These are phyloP conservation scores for Drosophila peninsularis DNA, from an alignment of 2,888 invertebrate species.

Conservation along the genomic window DNA sequence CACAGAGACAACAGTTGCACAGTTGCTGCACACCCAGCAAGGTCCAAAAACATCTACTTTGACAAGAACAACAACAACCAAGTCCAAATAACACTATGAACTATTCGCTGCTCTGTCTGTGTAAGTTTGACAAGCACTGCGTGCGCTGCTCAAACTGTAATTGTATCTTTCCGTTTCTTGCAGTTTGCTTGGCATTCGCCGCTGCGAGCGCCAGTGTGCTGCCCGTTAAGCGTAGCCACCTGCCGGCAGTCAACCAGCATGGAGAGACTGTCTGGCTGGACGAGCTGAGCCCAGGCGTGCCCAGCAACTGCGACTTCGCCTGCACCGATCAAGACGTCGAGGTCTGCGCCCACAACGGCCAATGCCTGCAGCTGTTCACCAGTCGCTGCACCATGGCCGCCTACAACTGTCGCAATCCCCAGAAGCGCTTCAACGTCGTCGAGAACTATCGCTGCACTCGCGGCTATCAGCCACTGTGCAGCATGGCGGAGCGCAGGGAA, in stretches of 20 bases:
- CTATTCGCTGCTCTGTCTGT: slow-evolving; percentile 33
- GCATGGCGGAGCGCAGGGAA: slow-evolving; percentile 48
- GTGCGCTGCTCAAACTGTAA: background rate
- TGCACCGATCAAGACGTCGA: slow-evolving; percentile 60
- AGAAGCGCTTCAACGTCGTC: slow-evolving; percentile 64
- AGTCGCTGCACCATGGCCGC: slow-evolving; percentile 69
- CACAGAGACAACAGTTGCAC: slow-evolving; percentile 53
- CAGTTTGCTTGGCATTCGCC: slow-evolving; percentile 31
- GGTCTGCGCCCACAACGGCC: slow-evolving; percentile 75
- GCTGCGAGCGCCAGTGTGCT: slow-evolving; percentile 47
- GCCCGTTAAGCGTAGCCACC: slow-evolving; percentile 28
- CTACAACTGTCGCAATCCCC: slow-evolving; percentile 77
- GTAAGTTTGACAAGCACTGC: slow-evolving; percentile 40
- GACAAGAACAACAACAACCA: slow-evolving; percentile 17
- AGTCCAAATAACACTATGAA: slow-evolving; percentile 47
- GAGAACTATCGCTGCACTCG: slow-evolving; percentile 67
- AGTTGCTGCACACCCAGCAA: slow-evolving; percentile 60
- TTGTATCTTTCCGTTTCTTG: background rate
- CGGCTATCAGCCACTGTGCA: slow-evolving; percentile 55
- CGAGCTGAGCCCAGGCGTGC: slow-evolving; percentile 35
- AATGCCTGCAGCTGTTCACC: slow-evolving; percentile 70
- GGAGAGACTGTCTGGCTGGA: slow-evolving; percentile 46
- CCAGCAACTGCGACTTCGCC: slow-evolving; percentile 65
- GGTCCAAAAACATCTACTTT: slow-evolving; percentile 19
- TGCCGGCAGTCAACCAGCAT: slow-evolving; percentile 54